Conservation (phyloP, 2,113 vertebrate genomes). For the Silurus asotus region DNA sequence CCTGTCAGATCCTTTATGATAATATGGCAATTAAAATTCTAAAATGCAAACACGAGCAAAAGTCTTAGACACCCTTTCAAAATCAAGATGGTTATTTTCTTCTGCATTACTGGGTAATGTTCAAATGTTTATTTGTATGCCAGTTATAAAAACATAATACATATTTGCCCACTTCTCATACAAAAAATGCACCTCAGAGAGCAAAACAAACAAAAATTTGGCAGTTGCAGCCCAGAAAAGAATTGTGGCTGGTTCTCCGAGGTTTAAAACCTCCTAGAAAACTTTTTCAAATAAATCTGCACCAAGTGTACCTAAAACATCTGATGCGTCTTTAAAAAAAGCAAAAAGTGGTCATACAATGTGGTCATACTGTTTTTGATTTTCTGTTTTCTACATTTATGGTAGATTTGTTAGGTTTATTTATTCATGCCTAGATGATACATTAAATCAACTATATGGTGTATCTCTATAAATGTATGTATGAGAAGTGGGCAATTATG, state of each 20-base stretch:
- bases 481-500: no score
- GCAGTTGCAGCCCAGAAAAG: not conserved
- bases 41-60: not conserved
- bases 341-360: not conserved
- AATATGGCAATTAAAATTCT: not conserved
- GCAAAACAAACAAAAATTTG: not conserved
- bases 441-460: not conserved
- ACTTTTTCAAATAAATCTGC: not conserved
- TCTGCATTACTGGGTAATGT: not conserved
- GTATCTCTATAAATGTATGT: not conserved
- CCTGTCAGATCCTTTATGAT: not conserved
- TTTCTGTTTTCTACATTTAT: not conserved
- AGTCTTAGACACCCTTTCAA: not conserved
- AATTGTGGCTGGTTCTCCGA: not conserved
- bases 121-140: not conserved
- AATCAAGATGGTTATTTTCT: not conserved
- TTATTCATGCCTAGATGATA: no score
- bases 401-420: not conserved
- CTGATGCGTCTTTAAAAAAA: not conserved
- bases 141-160: not conserved
- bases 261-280: not conserved
- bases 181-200: not conserved
- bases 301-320: not conserved
- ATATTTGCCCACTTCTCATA: not conserved
- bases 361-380: not conserved